Evolutionary conservation across 2,113 vertebrate genomes (phyloP).

Genomic region (Agelaius phoeniceus): DNA sequence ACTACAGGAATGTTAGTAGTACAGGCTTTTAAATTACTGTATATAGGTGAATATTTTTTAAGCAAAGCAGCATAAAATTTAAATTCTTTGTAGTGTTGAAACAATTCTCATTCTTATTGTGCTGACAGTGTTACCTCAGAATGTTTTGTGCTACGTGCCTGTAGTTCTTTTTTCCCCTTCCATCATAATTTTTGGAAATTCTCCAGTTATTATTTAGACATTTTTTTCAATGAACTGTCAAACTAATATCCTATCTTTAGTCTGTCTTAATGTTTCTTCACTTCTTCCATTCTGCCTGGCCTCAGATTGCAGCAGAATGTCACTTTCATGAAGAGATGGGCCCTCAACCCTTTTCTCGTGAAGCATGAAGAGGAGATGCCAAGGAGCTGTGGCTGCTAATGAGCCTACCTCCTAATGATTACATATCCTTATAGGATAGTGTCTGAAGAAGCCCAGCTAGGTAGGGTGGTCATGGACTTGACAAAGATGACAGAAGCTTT

Average conservation of each 20-base stretch:
- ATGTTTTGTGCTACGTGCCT: not conserved
- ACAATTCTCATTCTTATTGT: not conserved
- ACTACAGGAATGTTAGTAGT: slow-evolving; percentile 43
- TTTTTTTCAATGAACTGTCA: not conserved
- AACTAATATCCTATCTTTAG: not conserved
- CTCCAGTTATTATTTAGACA: not conserved
- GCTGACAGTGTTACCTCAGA: not conserved
- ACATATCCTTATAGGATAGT: slow-evolving; percentile 27
- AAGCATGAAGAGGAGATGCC: not conserved
- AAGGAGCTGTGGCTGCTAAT: not conserved
- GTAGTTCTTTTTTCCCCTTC: not conserved
- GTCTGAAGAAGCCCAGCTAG: not conserved
- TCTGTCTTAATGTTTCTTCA: not conserved
- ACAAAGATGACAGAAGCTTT: not conserved
- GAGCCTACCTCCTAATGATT: not conserved
- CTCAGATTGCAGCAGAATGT: not conserved
- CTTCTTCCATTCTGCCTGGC: not conserved
- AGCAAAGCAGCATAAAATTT: not conserved
- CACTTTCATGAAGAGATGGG: not conserved
- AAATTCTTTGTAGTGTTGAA: not conserved
- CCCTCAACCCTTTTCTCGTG: not conserved
- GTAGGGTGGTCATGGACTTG: not conserved
- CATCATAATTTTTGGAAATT: not conserved
- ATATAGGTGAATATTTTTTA: slow-evolving; percentile 39
- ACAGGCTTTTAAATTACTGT: slow-evolving; percentile 63